These are phyloP conservation scores for Apodemus speciosus DNA, from an alignment of 2,113 vertebrate genomes.

Conservation along the genomic window DNA sequence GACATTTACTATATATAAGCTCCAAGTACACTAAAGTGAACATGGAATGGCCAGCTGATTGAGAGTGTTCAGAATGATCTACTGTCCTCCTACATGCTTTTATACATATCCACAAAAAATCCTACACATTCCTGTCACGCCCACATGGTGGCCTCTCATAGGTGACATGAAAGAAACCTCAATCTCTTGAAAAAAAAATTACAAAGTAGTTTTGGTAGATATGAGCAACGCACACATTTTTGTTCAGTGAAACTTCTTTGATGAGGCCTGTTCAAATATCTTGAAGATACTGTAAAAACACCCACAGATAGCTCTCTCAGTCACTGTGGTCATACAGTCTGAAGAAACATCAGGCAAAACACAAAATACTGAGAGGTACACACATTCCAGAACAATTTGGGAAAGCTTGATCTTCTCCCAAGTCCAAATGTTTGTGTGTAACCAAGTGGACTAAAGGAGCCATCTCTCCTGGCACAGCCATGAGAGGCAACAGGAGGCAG, in stretches of 20 bases:
- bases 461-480: too few relatives aligned
- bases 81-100: background rate
- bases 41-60: background rate
- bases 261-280: constrained; percentile 59
- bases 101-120: background rate
- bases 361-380: background rate
- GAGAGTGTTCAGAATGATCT: background rate
- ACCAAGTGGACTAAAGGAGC: background rate
- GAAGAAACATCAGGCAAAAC: background rate
- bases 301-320: background rate
- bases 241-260: constrained; percentile 74
- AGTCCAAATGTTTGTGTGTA: background rate
- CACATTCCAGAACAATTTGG: background rate
- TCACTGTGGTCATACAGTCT: background rate
- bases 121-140: constrained; percentile 12
- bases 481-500: background rate
- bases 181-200: constrained; percentile 67
- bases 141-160: constrained; percentile 27
- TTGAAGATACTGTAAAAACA: constrained; percentile 46
- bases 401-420: background rate
- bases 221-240: background rate
- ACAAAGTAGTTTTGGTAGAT: constrained; percentile 56
- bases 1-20: background rate
- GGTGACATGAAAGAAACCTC: constrained; percentile 63
- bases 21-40: background rate